Base-by-base conservation (phyloP, 1,140 invertebrate species). In the Bombus cullumanus region DNA sequence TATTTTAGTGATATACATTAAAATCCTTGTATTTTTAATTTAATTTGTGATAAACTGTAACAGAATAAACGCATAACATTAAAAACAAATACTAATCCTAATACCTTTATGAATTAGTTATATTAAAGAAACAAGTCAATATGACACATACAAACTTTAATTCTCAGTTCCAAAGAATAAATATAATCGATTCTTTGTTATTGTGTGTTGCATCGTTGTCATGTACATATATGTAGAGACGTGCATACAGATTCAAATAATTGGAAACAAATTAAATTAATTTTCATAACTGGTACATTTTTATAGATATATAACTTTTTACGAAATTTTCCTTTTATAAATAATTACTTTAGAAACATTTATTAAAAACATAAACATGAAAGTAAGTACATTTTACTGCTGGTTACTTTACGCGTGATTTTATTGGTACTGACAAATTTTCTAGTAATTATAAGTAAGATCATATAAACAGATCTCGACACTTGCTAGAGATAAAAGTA, bases 121-220 rank as follows among this genome's bases (percentile, higher is more conserved):
- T 39, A 57, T 57, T 47, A 78, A 34, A 57, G 47, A 25, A 53
- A 28, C 59, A 41, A 75, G 8, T 1, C 39, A 74, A 75, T 34
- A 75, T 77, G 57, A 43, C 41, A 64, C n/a, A 75, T n/a, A 25
- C 47, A 75, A 81, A 81, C 37, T 80, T 34, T 74, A 41, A 6
- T 62, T 37, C 13, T n/a, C 13, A 34, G 8, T 10, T 47, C 3
- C 47, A 74, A 47, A 3, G 6, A 31, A 59, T 62, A 39, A 34
- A 31, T 22, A 34, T 22, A 71, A 71, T 59, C 9, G 66, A 62
- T 77, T 34, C 10, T 39, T 59, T 15, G 25, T 39, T 31, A 22
- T 15, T 62, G 28, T 3, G 5, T 57, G 28, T 76, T 53, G 5
- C 47, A 22, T 53, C 47, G 47, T 53, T 83, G 34, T 53, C 22